phyloP scores from a whole-genome alignment of 2,113 vertebrate species.

The Telmatochromis sp. region DNA sequence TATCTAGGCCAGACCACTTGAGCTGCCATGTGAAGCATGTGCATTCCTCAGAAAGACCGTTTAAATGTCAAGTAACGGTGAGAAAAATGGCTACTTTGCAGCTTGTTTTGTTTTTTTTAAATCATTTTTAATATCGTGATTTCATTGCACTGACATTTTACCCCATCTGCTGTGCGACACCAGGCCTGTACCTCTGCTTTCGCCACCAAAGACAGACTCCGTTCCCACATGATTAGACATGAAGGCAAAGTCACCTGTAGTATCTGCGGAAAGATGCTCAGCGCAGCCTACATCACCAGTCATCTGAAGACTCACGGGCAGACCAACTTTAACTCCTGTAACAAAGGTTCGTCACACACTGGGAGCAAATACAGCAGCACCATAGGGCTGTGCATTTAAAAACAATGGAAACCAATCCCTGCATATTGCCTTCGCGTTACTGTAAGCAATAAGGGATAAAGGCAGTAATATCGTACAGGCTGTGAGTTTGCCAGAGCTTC shows the following conservation, averaged over 20 bases:
- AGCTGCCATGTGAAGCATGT: conserved; percentile 99
- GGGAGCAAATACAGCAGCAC: not conserved
- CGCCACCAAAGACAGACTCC: conserved; percentile 98
- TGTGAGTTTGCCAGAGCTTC: not conserved
- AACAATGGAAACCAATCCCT: not conserved
- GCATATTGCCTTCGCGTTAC: not conserved
- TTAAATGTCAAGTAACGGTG: conserved; percentile 99
- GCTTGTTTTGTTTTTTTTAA: not conserved
- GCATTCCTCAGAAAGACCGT: conserved; percentile 98
- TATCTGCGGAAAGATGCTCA: conserved; percentile 99
- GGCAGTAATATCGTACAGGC: not conserved
- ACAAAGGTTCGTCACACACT: conserved; percentile 81
- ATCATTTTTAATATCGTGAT: not conserved
- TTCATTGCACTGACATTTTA: not conserved
- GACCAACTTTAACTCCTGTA: conserved; percentile 91
- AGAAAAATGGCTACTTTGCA: not conserved
- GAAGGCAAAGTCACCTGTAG: conserved; percentile 98
- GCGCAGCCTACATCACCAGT: conserved; percentile 98
- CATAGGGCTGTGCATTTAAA: not conserved
- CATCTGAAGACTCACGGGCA: conserved; percentile 98
- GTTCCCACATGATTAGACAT: conserved; percentile 98
- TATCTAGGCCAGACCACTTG: conserved; percentile 93
- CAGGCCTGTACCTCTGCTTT: conserved; percentile 99
- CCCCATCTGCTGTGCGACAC: not conserved
- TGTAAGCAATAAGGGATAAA: not conserved